Conservation (phyloP, 2,888 invertebrate genomes). For the Thysanoteuthis rhombus region DNA sequence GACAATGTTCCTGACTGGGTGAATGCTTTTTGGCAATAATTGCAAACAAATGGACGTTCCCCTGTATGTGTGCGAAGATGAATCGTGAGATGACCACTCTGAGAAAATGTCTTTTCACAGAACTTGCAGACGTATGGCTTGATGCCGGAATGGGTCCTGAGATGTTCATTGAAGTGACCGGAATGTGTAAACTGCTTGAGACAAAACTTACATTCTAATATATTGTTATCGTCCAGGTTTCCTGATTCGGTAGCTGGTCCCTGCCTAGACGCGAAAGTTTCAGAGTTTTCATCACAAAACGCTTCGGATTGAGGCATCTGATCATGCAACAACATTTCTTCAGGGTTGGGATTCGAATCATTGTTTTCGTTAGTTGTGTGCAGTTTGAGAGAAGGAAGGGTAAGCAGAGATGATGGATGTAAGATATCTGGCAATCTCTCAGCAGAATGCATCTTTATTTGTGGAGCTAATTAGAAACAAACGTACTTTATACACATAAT, state of each 20-base stretch:
- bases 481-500: background rate
- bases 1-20: constrained; percentile 26
- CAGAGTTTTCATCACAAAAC: background rate
- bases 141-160: constrained; percentile 16
- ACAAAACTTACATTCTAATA: constrained; percentile 25
- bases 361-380: background rate
- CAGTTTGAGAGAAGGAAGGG: background rate
- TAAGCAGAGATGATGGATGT: background rate
- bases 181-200: constrained; percentile 18
- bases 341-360: background rate
- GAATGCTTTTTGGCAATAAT: constrained; percentile 21
- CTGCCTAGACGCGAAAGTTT: background rate
- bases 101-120: constrained; percentile 23
- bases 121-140: constrained; percentile 16
- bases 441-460: background rate
- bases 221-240: background rate
- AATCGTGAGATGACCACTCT: constrained; percentile 14
- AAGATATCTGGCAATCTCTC: constrained; percentile 1
- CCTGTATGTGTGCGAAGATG: constrained; percentile 16
- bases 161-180: constrained; percentile 26
- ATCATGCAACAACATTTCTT: background rate
- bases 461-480: background rate
- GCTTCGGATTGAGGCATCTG: background rate
- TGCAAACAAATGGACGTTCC: constrained; percentile 20
- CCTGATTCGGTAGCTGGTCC: background rate